phyloP scores from a whole-genome alignment of 2,797 vertebrate species.

The Merluccius polli region DNA sequence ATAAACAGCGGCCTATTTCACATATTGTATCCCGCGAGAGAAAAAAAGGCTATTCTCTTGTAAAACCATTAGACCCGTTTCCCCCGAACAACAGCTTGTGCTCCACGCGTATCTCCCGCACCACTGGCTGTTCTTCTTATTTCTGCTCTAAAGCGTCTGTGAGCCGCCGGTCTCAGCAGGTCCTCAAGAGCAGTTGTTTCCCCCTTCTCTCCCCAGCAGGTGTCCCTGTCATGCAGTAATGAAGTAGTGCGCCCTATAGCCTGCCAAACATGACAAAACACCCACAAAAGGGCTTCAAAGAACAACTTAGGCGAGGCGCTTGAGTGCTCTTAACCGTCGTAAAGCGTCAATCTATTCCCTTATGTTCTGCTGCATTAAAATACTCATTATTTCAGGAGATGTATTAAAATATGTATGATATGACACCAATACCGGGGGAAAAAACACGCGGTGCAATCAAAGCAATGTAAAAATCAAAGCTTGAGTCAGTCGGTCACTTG shows the following conservation, averaged over 20 bases:
- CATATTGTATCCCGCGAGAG: not conserved
- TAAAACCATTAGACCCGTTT: not conserved
- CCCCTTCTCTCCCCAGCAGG: constrained; percentile 64
- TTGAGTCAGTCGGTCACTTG: not conserved
- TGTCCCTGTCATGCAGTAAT: constrained; percentile 67
- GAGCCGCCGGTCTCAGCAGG: not conserved
- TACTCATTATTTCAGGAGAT: not conserved
- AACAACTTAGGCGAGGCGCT: constrained; percentile 38
- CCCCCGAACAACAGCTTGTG: not conserved
- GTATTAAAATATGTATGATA: constrained; percentile 5
- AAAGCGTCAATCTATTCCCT: constrained; percentile 18
- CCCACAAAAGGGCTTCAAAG: constrained; percentile 46
- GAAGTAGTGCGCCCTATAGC: constrained; percentile 49
- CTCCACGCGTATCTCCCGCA: not conserved
- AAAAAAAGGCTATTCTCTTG: not conserved
- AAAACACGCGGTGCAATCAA: not conserved
- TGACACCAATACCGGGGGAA: constrained; percentile 10
- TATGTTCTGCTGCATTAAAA: constrained; percentile 38
- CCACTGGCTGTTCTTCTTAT: not conserved
- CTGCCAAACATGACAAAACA: constrained; percentile 39
- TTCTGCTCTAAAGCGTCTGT: no score
- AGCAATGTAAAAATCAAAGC: not conserved
- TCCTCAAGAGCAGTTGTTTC: constrained; percentile 46
- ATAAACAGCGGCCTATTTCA: not conserved
- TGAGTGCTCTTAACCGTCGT: not conserved